Evolutionary conservation across 2,888 invertebrate genomes (phyloP), one percentile per base, ranked within the genome.

Genomic region (Gari tellinella): DNA sequence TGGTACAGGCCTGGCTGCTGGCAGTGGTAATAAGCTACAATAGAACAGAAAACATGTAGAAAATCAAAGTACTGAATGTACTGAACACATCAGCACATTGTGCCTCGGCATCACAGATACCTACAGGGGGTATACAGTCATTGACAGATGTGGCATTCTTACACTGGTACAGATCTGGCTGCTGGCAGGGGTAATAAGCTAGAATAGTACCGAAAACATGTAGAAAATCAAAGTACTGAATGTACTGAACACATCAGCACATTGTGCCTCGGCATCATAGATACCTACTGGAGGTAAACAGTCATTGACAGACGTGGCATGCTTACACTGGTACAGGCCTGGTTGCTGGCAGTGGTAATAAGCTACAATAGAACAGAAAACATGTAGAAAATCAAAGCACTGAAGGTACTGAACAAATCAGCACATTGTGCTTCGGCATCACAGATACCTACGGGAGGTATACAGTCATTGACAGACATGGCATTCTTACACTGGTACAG

Each of bases 281-380:
- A 97, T 94, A 84, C 94, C 94, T 31, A 95, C 94, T 0, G 97
- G 97, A 90, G 95, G 95, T 75, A 97, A 94, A 91, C 97, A 97
- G 86, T 95, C 94, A 21, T 62, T 70, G 7, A 48, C 43, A 41
- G 65, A 63, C 4, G 76, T 81, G n/a, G 88, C 94, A 91, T 95
- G 95, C 72, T 92, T 92, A 92, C 97, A 97, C 93, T 97, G 97
- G 93, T 95, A 97, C 92, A 97, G 95, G 0, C 97, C 90, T 21
- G 86, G 85, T 62, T 85, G 85, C 10, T 64, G 45, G 77, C 92
- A 92, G 60, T 85, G 63, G 80, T 90, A 92, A 17, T 78, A 62
- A 14, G 19, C 68, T 73, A 38, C 1, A 67, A 46, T 1, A n/a
- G n/a, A n/a, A 15, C 14, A 21, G 48, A 21, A 49, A 23, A 1